Evolutionary conservation across 2,113 vertebrate genomes (phyloP).

Genomic region (Cottus gobio): DNA sequence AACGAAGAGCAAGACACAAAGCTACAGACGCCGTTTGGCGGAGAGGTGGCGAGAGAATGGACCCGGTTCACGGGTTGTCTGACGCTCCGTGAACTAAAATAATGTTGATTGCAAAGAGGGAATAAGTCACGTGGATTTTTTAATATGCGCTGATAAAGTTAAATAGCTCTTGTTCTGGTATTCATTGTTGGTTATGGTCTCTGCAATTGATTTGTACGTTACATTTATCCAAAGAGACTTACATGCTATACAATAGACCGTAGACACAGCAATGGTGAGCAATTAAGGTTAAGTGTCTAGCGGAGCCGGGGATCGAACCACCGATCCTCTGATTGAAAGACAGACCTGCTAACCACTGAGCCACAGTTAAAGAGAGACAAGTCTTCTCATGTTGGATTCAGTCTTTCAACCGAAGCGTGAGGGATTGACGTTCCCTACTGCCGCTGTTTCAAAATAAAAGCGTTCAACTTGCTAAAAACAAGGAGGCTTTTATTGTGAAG

Average conservation of each 20-base stretch:
- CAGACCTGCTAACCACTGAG: too few species aligned
- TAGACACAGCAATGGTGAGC: too few species aligned
- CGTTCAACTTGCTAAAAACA: not conserved
- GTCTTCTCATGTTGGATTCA: not conserved
- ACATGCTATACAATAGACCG: too few species aligned
- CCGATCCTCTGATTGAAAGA: too few species aligned
- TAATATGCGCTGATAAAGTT: not conserved
- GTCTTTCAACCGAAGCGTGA: not conserved
- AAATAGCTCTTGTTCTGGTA: not conserved
- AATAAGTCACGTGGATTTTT: not conserved
- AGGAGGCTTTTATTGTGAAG: not conserved
- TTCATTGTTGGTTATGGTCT: not conserved
- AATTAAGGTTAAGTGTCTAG: too few species aligned
- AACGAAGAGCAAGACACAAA: conserved; percentile 35
- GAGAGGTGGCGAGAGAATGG: not conserved
- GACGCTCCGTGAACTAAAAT: not conserved
- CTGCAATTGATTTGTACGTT: not conserved
- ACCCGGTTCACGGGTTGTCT: not conserved
- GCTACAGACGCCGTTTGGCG: conserved; percentile 24
- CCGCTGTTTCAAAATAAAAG: not conserved
- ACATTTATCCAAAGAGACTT: too few species aligned
- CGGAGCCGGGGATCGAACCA: too few species aligned
- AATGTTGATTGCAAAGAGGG: not conserved
- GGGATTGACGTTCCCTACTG: not conserved
- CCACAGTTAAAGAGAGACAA: not conserved